A percentile compares a stretch with the other conserved stretches of the same genome.
phyloP scores from a whole-genome alignment of 1,140 invertebrate species.

The Contarinia nasturtii region DNA sequence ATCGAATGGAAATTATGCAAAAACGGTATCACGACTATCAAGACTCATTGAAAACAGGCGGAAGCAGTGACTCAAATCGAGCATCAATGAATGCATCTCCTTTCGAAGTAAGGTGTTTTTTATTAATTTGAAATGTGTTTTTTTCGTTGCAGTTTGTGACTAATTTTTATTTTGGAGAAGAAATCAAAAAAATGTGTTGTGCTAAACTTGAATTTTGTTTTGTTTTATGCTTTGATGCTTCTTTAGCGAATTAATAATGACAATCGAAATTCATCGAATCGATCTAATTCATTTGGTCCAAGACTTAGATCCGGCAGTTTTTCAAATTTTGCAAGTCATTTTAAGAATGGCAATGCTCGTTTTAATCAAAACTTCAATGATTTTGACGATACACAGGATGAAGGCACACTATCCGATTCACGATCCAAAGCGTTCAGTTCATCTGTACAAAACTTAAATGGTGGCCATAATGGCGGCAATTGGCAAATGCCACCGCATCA shows the following conservation, averaged over 20 bases:
- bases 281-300: background rate
- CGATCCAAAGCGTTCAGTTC: conserved; percentile 19
- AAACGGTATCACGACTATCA: conserved; percentile 44
- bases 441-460: conserved; percentile 33
- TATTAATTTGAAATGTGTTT: background rate
- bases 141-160: background rate
- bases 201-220: background rate
- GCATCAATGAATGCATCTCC: conserved; percentile 1
- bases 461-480: conserved; percentile 8
- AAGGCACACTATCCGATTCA: no score
- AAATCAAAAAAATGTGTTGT: background rate
- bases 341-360: no score
- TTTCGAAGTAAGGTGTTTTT: background rate
- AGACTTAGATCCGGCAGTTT: conserved; percentile 13
- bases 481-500: background rate
- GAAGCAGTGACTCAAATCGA: conserved; percentile 13
- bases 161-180: background rate
- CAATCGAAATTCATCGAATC: background rate
- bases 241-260: background rate
- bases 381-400: no score
- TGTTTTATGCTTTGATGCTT: no score
- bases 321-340: no score
- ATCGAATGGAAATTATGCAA: conserved; percentile 28
- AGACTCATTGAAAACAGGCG: conserved; percentile 30
- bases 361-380: no score